Evolutionary conservation across 2,888 invertebrate species (phyloP).

Genomic region (Sympetrum striolatum): DNA sequence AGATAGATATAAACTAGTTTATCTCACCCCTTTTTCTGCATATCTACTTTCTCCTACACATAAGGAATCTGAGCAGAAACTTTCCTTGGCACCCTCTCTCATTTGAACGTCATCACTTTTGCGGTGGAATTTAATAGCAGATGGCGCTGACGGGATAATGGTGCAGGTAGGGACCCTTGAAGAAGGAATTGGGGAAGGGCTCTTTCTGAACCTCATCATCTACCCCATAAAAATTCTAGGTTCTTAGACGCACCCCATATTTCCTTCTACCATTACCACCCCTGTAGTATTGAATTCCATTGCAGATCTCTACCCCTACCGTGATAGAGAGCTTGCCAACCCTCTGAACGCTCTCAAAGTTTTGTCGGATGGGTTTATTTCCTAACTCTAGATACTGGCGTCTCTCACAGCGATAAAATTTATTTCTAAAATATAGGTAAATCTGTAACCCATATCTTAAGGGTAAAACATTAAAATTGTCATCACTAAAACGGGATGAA

Average conservation of each 20-base stretch:
- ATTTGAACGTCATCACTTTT: constrained; percentile 18
- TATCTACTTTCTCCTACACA: neutral
- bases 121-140: constrained; percentile 25
- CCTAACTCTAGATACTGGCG: no score
- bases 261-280: neutral
- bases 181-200: neutral
- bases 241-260: neutral
- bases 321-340: no score
- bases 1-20: neutral
- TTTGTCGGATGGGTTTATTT: no score
- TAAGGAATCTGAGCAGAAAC: neutral
- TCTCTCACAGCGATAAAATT: no score
- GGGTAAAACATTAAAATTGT: no score
- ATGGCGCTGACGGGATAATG: neutral
- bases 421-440: no score
- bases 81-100: neutral
- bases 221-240: constrained; percentile 23
- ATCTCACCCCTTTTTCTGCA: neutral
- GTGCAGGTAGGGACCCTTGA: neutral
- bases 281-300: neutral
- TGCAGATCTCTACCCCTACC: neutral
- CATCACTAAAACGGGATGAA: no score
- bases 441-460: no score
- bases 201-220: neutral
- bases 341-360: no score